Base-by-base conservation (phyloP, 2,113 vertebrate genomes). In the Cyanistes caeruleus region DNA sequence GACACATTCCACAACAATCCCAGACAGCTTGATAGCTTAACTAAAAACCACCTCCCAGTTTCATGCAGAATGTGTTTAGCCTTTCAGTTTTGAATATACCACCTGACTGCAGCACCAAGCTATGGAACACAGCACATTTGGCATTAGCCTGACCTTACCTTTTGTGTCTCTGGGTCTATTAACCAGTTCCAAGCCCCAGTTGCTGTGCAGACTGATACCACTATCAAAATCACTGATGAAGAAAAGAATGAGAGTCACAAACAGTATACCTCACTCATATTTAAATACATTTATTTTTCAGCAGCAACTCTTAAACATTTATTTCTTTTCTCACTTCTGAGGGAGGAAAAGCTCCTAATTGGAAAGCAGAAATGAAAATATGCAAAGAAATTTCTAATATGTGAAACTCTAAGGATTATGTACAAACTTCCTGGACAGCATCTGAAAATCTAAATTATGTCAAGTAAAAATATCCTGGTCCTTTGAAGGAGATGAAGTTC, bases 161-260 rank as follows among this genome's bases (percentile, higher is more conserved):
- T 99, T 95, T 99, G 99, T 88, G 99, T 99, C 95, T 99, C 99
- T 0, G 99, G 99, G 84, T 99, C 99, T 98, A 99, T 99, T 94
- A 99, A 97, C 99, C 99, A 99, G 97, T 99, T 99, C 99, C 99
- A 99, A 73, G 99, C 99, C 84, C 99, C 99, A 49, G 99, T 99
- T 76, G 99, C 99, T 80, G 99, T 99, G 95, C 99, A 99, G 49
- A 99, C 99, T 84, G 99, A 99, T 33, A 99, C 99, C 95, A 99
- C 99, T 95, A 99, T 99, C 77, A 99, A 98, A 97, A 99, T 99
- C 99, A 99, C 99, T 99, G 97, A 90, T 75, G 77, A 89, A 96
- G 96, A 91, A 78, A 83, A 96, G 96, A 95, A 97, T 3, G 8
- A 82, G 81, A 95, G 92, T 97, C 89, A 96, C 79, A 62, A 95